phyloP scores from a whole-genome alignment of 2,113 vertebrate genomes.

The Mirounga angustirostris region DNA sequence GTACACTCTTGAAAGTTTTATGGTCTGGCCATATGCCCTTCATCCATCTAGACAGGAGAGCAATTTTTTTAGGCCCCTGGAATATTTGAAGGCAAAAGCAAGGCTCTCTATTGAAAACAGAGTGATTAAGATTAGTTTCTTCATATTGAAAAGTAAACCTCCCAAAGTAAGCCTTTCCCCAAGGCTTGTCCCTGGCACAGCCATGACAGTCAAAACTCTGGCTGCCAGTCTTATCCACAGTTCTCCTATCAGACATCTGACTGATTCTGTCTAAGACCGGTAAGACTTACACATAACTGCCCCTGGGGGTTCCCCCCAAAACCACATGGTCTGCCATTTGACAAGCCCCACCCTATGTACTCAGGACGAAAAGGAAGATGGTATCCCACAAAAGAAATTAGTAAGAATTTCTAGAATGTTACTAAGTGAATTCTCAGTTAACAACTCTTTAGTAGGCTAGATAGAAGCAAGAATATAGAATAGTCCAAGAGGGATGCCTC shows the following conservation, averaged over 20 bases:
- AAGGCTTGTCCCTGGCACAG: background rate
- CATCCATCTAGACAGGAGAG: background rate
- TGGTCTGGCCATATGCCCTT: conserved; percentile 48
- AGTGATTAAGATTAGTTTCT: background rate
- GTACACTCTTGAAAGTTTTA: conserved; percentile 57
- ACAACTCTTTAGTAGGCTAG: background rate
- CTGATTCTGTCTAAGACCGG: background rate
- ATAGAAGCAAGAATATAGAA: background rate
- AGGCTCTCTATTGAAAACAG: background rate
- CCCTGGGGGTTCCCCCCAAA: background rate
- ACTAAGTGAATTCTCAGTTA: background rate
- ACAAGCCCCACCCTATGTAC: background rate
- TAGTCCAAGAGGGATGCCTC: background rate
- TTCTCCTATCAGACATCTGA: background rate
- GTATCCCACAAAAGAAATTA: background rate
- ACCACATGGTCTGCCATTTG: background rate
- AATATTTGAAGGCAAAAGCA: conserved; percentile 3
- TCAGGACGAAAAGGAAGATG: background rate
- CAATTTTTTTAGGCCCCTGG: conserved; percentile 9
- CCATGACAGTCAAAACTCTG: too few species aligned
- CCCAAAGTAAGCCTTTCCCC: background rate
- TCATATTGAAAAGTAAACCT: background rate
- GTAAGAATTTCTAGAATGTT: conserved; percentile 11
- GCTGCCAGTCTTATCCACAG: background rate
- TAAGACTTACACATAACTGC: background rate